phyloP scores from a whole-genome alignment of 2,113 vertebrate species.

The Tachycineta bicolor region DNA sequence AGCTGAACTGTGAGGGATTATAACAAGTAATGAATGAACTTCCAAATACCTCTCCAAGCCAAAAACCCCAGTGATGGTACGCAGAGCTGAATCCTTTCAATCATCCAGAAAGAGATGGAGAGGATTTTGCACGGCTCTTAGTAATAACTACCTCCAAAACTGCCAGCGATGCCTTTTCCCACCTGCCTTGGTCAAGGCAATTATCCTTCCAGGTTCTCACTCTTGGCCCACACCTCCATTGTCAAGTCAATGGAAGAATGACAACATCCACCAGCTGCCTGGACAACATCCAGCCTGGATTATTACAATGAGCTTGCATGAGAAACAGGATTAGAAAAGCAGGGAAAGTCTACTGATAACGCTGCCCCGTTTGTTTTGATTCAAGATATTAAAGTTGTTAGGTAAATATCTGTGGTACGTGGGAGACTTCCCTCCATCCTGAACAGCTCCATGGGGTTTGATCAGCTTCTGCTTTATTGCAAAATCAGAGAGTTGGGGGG shows the following conservation, averaged over 20 bases:
- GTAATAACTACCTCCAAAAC: slow-evolving; percentile 1
- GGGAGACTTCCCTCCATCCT: slow-evolving; percentile 14
- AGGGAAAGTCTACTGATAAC: slow-evolving; percentile 51
- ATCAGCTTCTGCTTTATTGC: background rate
- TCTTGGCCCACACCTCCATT: slow-evolving; percentile 39
- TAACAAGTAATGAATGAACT: slow-evolving; percentile 59
- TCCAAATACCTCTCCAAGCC: slow-evolving; percentile 39
- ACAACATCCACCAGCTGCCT: slow-evolving; percentile 65
- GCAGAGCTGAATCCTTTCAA: slow-evolving; percentile 46
- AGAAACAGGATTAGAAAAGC: slow-evolving; percentile 56
- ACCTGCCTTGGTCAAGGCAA: slow-evolving; percentile 25
- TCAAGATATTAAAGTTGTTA: slow-evolving; percentile 8
- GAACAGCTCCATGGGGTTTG: background rate
- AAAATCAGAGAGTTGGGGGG: background rate
- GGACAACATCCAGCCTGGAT: slow-evolving; percentile 50
- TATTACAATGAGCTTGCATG: slow-evolving; percentile 47
- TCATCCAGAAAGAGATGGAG: slow-evolving; percentile 29
- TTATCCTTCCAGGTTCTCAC: slow-evolving; percentile 48
- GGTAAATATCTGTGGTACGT: background rate
- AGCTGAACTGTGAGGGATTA: slow-evolving; percentile 53
- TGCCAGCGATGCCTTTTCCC: slow-evolving; percentile 25
- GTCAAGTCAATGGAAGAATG: slow-evolving; percentile 62
- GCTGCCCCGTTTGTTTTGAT: slow-evolving; percentile 46
- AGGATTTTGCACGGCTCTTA: background rate
- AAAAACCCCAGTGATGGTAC: slow-evolving; percentile 40